A percentile compares a stretch with the other conserved stretches of the same genome.
Evolutionary conservation across 1,140 invertebrate genomes (phyloP).

Genomic region (Lutraria rhynchaena): DNA sequence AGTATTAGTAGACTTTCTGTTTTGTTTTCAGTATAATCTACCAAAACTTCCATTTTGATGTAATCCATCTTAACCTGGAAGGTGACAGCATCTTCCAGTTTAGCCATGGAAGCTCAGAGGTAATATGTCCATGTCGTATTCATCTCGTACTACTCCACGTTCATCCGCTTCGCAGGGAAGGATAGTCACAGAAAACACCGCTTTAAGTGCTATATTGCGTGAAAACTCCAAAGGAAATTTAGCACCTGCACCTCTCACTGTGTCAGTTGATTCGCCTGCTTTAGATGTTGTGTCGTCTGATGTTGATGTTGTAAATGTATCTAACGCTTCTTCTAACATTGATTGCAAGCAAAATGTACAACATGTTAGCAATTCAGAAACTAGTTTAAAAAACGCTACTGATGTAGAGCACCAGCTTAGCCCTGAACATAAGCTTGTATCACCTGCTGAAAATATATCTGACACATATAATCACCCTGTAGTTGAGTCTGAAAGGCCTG

Average conservation of each 20-base stretch:
- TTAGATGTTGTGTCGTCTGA: conserved; percentile 56
- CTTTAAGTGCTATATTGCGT: conserved; percentile 41
- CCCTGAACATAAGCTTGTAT: not conserved
- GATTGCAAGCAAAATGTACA: not conserved
- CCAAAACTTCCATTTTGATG: conserved; percentile 22
- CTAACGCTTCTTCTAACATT: conserved; percentile 30
- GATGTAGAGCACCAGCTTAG: conserved; percentile 29
- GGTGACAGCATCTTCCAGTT: conserved; percentile 9
- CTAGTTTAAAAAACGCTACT: conserved; percentile 43
- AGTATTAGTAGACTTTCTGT: not conserved
- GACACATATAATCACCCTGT: too few relatives aligned
- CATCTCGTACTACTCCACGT: conserved; percentile 44
- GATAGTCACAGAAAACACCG: conserved; percentile 47
- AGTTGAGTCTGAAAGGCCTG: not conserved
- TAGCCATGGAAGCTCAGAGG: conserved; percentile 55
- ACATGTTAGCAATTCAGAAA: conserved; percentile 38
- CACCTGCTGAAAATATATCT: not conserved
- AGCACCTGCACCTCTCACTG: conserved; percentile 11
- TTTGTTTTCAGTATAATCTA: conserved; percentile 7
- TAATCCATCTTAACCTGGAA: conserved; percentile 26
- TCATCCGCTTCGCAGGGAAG: conserved; percentile 54
- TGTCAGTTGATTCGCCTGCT: conserved; percentile 48
- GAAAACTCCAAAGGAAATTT: conserved; percentile 13
- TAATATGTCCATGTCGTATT: conserved; percentile 57
- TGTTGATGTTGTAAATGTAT: conserved; percentile 52